Conservation (phyloP, 2,797 vertebrate genomes). For the Hydrolagus colliei region DNA sequence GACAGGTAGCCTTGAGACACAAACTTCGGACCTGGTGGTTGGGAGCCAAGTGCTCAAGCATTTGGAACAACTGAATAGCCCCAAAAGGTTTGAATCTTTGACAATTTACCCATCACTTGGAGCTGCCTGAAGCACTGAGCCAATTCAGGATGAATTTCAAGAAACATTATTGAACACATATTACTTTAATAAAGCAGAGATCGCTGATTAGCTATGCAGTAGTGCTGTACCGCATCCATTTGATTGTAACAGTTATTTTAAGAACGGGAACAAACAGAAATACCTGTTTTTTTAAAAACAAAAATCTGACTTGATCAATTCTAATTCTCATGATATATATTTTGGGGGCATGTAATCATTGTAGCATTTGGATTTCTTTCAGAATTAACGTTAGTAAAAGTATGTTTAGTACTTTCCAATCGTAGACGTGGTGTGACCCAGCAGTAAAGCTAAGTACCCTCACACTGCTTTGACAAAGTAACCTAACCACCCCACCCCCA, state of each 20-base stretch:
- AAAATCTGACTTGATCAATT: too few species aligned
- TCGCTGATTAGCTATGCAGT: background rate
- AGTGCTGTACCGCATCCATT: background rate
- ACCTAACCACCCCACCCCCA: background rate
- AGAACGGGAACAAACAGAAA: too few species aligned
- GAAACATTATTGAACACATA: constrained; percentile 6
- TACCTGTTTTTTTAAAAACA: too few species aligned
- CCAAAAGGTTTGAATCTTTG: constrained; percentile 23
- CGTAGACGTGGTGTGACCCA: background rate
- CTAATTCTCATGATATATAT: too few species aligned
- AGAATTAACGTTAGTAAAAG: too few species aligned
- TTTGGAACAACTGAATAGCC: constrained; percentile 22
- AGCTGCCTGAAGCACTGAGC: constrained; percentile 23
- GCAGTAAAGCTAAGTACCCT: background rate
- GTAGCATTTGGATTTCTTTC: too few species aligned
- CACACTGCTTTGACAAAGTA: constrained; percentile 13
- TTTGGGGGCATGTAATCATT: too few species aligned
- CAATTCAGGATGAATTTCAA: constrained; percentile 21
- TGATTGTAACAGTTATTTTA: background rate
- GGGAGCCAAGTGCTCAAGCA: constrained; percentile 17
- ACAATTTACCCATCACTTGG: constrained; percentile 27
- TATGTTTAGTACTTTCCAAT: background rate
- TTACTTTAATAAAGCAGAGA: background rate
- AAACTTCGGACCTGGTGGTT: constrained; percentile 17
- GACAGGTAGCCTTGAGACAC: constrained; percentile 20